Conservation (phyloP, 1,140 invertebrate genomes). For the Drosophila kikkawai region DNA sequence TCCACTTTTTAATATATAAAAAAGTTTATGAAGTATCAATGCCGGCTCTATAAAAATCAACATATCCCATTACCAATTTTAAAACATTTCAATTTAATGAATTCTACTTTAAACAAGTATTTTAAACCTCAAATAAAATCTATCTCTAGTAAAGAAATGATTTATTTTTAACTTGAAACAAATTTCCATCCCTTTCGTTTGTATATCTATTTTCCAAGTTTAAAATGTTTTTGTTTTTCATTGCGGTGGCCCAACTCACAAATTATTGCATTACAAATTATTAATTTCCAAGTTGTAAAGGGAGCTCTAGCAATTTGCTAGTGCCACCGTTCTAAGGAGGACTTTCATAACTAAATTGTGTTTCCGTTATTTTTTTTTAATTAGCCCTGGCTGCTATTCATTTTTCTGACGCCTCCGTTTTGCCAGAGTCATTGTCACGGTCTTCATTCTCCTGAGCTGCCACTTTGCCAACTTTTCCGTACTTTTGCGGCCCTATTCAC, state of each 20-base stretch:
- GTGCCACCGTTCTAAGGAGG: not conserved
- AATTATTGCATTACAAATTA: slow-evolving; percentile 19
- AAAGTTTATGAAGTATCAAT: too few relatives aligned
- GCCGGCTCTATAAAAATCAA: too few relatives aligned
- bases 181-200: not conserved
- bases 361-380: slow-evolving; percentile 44
- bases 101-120: not conserved
- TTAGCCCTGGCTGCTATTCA: slow-evolving; percentile 57
- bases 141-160: too few relatives aligned
- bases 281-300: slow-evolving; percentile 7
- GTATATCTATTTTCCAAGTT: not conserved
- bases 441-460: not conserved
- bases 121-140: not conserved
- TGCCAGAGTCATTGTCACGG: slow-evolving; percentile 38
- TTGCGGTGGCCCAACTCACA: slow-evolving; percentile 5
- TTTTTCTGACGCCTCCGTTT: slow-evolving; percentile 70
- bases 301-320: not conserved
- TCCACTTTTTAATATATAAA: too few relatives aligned
- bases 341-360: slow-evolving; percentile 11
- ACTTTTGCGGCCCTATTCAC: slow-evolving; percentile 11
- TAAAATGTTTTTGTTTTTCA: not conserved
- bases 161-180: not conserved
- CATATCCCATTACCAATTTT: not conserved
- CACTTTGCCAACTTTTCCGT: not conserved
- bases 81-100: not conserved